These are phyloP conservation scores for Leptothorax acervorum DNA, from an alignment of 2,888 invertebrate genomes.

Conservation along the genomic window DNA sequence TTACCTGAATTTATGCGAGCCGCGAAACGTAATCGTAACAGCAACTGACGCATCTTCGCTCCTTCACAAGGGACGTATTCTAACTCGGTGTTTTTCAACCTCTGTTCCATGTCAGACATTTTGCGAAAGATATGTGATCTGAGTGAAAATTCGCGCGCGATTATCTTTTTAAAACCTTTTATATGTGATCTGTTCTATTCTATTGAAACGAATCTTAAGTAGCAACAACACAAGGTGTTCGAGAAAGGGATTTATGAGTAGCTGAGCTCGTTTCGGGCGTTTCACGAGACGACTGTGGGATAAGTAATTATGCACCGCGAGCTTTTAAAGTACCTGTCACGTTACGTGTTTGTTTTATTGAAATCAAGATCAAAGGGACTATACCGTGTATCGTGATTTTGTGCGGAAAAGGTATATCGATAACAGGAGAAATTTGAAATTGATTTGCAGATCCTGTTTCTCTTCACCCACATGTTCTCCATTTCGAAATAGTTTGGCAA, in stretches of 20 bases:
- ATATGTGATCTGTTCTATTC: neutral
- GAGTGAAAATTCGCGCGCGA: neutral
- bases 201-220: constrained; percentile 22
- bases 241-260: constrained; percentile 36
- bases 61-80: constrained; percentile 47
- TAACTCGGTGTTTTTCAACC: constrained; percentile 54
- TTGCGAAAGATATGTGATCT: neutral
- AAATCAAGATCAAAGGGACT: constrained; percentile 48
- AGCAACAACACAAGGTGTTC: constrained; percentile 41
- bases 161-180: neutral
- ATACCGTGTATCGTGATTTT: neutral
- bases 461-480: neutral
- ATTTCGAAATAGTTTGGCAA: neutral
- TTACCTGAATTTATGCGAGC: constrained; percentile 48
- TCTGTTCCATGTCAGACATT: constrained; percentile 14
- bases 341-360: constrained; percentile 1
- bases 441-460: neutral
- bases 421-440: constrained; percentile 22
- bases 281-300: neutral
- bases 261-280: neutral
- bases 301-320: constrained; percentile 17
- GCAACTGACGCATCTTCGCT: constrained; percentile 63
- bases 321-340: constrained; percentile 1
- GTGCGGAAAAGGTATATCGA: constrained; percentile 14
- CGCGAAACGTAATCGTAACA: constrained; percentile 65